Base-by-base conservation (phyloP, 1,140 invertebrate species). In the Gonatopus flavifemur region DNA sequence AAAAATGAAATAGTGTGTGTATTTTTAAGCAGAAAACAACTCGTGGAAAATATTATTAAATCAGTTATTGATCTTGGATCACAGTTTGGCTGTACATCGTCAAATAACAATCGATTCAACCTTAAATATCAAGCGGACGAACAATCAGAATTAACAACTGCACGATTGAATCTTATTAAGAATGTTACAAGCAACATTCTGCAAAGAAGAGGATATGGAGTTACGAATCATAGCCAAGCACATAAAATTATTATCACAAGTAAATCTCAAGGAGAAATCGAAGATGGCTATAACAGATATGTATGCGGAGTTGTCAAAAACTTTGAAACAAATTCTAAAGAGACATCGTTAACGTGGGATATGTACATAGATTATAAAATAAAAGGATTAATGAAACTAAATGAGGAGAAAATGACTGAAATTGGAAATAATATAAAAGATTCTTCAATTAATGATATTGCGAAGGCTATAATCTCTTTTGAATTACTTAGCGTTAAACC, bases 401-500 rank as follows among this genome's bases (percentile, higher is more conserved):
- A 72, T 39, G 79, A 79, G 66, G 66, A 77, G 8, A 71, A 78
- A 33, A n/a, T 1, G 6, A 18, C 51, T 8, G 20, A 13, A 38
- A 47, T 59, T 16, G 67, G 21, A 36, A 35, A 41, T 21, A 44
- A 45, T 6, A 37, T 44, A n/a, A 57, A 57, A 13, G 49, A 60
- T 38, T 49, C 20, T 39, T 69, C 71, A 46, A 55, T 77, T 53
- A 2, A 61, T 15, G 74, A 83, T 24, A 64, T 88, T 9, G 85
- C 85, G 1, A 70, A 79, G 48, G 84, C 85, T 13, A 80, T 83
- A 9, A 80, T 82, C 0, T 78, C 66, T 3, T 84, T 88, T 65
- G 86, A 88, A 66, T 69, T 89, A 36, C 66, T 88, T 3, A 79
- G 84, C 57, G 81, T 83, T 10, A 87, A 84, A 61, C 82, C 80